A percentile compares a stretch with the other conserved stretches of the same genome.
phyloP scores from a whole-genome alignment of 2,113 vertebrate species.

The Hucho hucho region DNA sequence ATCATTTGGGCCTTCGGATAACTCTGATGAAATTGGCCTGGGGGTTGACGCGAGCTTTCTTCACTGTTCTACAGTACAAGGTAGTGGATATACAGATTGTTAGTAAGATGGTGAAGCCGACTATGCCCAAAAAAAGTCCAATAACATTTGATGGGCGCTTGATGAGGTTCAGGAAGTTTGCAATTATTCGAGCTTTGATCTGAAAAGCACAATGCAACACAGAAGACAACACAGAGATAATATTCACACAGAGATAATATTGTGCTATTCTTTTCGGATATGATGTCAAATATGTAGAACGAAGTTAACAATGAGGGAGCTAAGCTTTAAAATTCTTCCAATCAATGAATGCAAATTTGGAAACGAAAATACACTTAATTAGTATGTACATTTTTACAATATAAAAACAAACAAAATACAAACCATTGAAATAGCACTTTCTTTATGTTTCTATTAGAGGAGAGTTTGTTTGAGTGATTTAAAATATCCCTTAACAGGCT shows the following conservation, averaged over 20 bases:
- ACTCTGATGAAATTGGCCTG: conserved; percentile 85
- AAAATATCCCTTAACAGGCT: background rate
- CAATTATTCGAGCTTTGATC: conserved; percentile 84
- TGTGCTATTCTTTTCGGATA: conserved; percentile 13
- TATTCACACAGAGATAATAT: conserved; percentile 33
- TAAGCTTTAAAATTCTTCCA: background rate
- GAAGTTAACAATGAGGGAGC: background rate
- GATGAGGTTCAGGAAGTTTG: conserved; percentile 87
- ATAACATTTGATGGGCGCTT: conserved; percentile 83
- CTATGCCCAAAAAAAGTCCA: conserved; percentile 82
- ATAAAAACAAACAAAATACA: too few species aligned
- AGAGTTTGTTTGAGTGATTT: too few species aligned
- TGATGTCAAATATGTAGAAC: conserved; percentile 21
- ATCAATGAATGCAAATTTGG: too few species aligned
- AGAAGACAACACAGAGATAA: conserved; percentile 54
- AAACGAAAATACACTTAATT: too few species aligned
- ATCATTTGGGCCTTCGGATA: conserved; percentile 71
- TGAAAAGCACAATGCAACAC: conserved; percentile 79
- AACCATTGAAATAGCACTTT: too few species aligned
- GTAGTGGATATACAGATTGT: conserved; percentile 84
- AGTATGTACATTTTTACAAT: too few species aligned
- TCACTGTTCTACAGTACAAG: conserved; percentile 84
- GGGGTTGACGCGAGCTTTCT: conserved; percentile 82
- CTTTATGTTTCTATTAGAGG: too few species aligned
- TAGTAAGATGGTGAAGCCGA: conserved; percentile 77